Evolutionary conservation across 2,888 invertebrate genomes (phyloP).

Genomic region (Latheticus oryzae): DNA sequence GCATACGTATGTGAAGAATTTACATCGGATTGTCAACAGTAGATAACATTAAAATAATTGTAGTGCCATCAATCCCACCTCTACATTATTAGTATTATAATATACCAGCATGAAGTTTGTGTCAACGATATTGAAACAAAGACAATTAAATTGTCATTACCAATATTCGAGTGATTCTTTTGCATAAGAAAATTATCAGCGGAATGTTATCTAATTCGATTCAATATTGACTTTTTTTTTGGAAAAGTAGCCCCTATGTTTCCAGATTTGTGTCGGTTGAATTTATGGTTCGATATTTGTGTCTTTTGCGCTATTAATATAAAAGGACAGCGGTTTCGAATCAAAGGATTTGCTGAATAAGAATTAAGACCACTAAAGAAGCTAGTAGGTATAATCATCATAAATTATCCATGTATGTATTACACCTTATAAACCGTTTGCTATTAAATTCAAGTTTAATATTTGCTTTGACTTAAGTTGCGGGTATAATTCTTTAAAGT

Average conservation of each 20-base stretch:
- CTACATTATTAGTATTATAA: constrained; percentile 3
- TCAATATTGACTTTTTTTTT: too few species aligned
- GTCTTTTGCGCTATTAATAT: constrained; percentile 13
- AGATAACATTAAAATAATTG: constrained; percentile 11
- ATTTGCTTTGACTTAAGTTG: constrained; percentile 37
- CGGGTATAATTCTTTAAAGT: constrained; percentile 29
- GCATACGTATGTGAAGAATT: constrained; percentile 8
- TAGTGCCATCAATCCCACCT: constrained; percentile 7
- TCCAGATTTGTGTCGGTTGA: constrained; percentile 14
- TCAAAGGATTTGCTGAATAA: constrained; percentile 28
- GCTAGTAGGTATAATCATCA: constrained; percentile 31
- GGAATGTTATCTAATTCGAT: too few species aligned
- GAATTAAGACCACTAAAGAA: constrained; percentile 29
- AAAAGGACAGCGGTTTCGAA: constrained; percentile 26
- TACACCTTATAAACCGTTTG: constrained; percentile 35
- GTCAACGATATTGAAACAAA: constrained; percentile 7
- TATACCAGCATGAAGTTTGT: constrained; percentile 7
- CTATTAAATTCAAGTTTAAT: constrained; percentile 36
- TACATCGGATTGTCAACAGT: constrained; percentile 9
- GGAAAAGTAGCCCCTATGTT: constrained; percentile 21
- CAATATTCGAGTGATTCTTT: background rate
- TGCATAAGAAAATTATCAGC: too few species aligned
- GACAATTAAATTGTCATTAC: constrained; percentile 16
- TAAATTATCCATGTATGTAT: constrained; percentile 32
- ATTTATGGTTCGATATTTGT: constrained; percentile 19